Percentiles rank a stretch among this genome's conserved stretches.
These are phyloP conservation scores for Remorina albescens DNA, from an alignment of 2,797 vertebrate species.

Conservation along the genomic window DNA sequence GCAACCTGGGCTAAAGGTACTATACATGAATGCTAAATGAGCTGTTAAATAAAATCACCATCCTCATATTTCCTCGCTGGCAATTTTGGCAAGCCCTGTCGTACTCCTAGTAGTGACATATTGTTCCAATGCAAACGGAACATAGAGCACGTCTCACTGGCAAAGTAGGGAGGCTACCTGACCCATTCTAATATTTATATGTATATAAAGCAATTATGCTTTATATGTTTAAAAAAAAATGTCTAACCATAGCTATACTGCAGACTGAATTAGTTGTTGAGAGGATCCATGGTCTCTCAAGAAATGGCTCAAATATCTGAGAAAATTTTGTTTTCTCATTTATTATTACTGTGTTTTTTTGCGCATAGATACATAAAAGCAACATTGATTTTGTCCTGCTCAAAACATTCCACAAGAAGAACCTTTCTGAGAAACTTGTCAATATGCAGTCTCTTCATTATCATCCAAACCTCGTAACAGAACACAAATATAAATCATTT, in stretches of 20 bases:
- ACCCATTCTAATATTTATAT: constrained; percentile 5
- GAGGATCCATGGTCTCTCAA: not conserved
- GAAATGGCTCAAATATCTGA: not conserved
- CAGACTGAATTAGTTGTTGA: not conserved
- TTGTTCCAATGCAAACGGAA: constrained; percentile 57
- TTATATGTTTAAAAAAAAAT: not conserved
- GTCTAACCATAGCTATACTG: not conserved
- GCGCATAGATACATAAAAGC: not conserved
- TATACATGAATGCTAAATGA: constrained; percentile 80
- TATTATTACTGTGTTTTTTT: constrained; percentile 10
- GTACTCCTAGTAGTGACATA: constrained; percentile 53
- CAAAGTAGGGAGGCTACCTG: constrained; percentile 19
- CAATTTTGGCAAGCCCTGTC: constrained; percentile 48
- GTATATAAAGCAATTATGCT: not conserved
- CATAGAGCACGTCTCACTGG: constrained; percentile 38
- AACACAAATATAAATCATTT: not conserved
- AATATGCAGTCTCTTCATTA: not conserved
- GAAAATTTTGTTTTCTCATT: not conserved
- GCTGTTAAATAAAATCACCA: constrained; percentile 81
- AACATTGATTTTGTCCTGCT: not conserved
- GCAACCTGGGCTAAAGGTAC: constrained; percentile 74
- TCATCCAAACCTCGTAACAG: not conserved
- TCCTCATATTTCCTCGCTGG: constrained; percentile 68
- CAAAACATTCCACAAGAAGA: constrained; percentile 1
- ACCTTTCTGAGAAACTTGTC: constrained; percentile 2